Evolutionary conservation across 2,113 vertebrate species (phyloP), one percentile per base, ranked within the genome.

Genomic region (Sclerurus mexicanus): DNA sequence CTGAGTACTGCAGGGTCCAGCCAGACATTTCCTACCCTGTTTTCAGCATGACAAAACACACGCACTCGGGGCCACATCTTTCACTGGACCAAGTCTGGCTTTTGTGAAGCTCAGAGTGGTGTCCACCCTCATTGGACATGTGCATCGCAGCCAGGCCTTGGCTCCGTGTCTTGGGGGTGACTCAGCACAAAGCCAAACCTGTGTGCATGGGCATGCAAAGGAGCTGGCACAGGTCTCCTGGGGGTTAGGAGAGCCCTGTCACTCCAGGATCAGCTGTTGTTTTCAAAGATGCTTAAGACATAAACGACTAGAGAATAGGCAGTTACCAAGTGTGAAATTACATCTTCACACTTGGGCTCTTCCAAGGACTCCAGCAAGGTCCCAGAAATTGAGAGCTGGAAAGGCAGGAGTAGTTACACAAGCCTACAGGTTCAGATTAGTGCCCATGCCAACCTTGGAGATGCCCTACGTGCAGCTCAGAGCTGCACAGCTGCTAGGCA

Each of bases 211-310:
- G 46, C 9, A 2, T 3, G 27, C 0, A 2, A 47, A 64, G 33
- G 12, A 62, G 62, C 18, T 30, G 16, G 24, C 33, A 18, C 0
- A 1, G 23, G 27, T 50, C 47, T 50, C 30, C 66, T 18, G 9
- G 21, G n/a, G 33, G 12, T n/a, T 19, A n/a, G 19, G 13, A 69
- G 37, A 78, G 42, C 30, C 28, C 53, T 15, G 24, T 52, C 23
- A 4, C 75, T 73, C 55, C 39, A 60, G 27, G 24, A 88, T 85
- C 80, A 95, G 93, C 85, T 94, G 77, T 55, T 94, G 83, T 93
- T 96, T 96, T 90, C 87, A 72, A 63, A 91, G 56, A 80, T 10
- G 52, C 4, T 10, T 49, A 64, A 55, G 50, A 85, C 82, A 60
- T 80, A 82, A 89, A 82, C 68, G 40, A 69, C 88, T 63, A 3